phyloP scores from a whole-genome alignment of 2,113 vertebrate genomes.

The Heptranchias perlo region DNA sequence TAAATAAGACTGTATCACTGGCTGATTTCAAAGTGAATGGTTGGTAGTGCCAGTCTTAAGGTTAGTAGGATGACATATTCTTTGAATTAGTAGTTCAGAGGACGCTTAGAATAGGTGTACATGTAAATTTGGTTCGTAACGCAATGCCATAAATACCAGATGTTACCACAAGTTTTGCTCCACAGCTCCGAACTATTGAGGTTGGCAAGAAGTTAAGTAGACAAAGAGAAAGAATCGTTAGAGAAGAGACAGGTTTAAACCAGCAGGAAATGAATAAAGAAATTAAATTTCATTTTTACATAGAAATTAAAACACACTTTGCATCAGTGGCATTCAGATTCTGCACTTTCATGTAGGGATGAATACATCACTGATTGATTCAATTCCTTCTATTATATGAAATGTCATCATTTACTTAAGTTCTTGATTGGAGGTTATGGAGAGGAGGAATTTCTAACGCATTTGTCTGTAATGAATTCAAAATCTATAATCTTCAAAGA shows the following conservation, averaged over 20 bases:
- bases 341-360: background rate
- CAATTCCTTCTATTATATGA: background rate
- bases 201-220: slow-evolving; percentile 33
- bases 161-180: slow-evolving; percentile 15
- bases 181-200: slow-evolving; percentile 23
- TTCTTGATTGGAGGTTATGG: slow-evolving; percentile 13
- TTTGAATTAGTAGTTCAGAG: slow-evolving; percentile 48
- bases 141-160: slow-evolving; percentile 32
- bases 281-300: background rate
- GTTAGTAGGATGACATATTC: slow-evolving; percentile 68
- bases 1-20: background rate
- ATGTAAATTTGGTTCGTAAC: slow-evolving; percentile 8
- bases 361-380: slow-evolving; percentile 15
- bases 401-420: background rate
- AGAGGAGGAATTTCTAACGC: background rate
- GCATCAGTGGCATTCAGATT: background rate
- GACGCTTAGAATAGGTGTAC: background rate
- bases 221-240: slow-evolving; percentile 32
- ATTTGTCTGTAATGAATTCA: background rate
- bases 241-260: slow-evolving; percentile 20
- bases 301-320: slow-evolving; percentile 3
- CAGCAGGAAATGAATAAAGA: slow-evolving; percentile 4
- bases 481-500: background rate
- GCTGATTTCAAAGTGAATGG: slow-evolving; percentile 40
- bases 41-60: slow-evolving; percentile 60